Percentiles rank a stretch among this genome's conserved stretches.
Conservation (phyloP, 1,140 invertebrate genomes). For the Heliconius nattereri region DNA sequence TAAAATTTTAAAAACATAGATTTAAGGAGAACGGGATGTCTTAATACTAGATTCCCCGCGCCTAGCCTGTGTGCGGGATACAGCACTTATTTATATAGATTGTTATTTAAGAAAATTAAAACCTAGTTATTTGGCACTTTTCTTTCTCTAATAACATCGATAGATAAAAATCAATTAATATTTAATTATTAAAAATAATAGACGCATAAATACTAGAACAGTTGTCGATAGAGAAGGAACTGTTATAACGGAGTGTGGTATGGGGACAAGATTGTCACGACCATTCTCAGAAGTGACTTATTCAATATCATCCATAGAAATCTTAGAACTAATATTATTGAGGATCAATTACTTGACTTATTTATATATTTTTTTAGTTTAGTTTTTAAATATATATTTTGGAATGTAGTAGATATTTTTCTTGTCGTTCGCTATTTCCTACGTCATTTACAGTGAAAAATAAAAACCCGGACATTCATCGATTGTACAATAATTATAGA, state of each 20-base stretch:
- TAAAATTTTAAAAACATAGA: no score
- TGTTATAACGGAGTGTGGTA: constrained; percentile 12
- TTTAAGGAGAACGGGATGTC: no score
- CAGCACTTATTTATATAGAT: no score
- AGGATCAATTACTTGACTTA: no score
- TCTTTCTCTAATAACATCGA: background rate
- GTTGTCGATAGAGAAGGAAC: background rate
- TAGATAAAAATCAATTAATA: background rate
- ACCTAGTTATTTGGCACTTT: no score
- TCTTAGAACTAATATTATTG: background rate
- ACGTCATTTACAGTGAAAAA: background rate
- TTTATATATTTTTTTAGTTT: no score
- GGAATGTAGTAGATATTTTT: background rate
- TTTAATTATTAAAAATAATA: background rate
- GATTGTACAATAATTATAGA: background rate
- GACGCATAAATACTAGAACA: background rate
- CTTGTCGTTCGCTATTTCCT: background rate
- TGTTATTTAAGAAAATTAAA: no score
- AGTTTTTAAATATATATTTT: no score
- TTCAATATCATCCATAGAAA: background rate
- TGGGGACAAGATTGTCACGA: constrained; percentile 2
- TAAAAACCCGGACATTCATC: background rate
- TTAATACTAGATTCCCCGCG: no score
- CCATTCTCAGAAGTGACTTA: background rate
- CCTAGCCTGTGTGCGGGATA: no score